These are phyloP conservation scores for Dysidea cf. avara DNA, from an alignment of 37 sponge, comb jelly and placozoan genomes.

Conservation along the genomic window DNA sequence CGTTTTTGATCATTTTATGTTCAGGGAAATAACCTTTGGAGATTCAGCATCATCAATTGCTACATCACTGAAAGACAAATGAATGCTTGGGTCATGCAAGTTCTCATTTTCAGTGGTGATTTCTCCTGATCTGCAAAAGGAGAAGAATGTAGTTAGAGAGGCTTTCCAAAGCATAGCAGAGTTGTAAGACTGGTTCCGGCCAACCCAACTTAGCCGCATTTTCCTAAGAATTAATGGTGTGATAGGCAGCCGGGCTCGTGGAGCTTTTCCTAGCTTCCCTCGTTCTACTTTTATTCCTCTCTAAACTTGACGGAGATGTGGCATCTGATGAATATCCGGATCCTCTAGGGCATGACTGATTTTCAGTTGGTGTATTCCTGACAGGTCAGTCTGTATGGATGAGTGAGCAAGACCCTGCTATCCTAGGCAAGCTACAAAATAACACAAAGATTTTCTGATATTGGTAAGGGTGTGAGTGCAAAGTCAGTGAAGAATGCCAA, in stretches of 20 bases:
- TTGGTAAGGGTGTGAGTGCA: conserved; percentile 15
- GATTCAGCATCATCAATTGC: neutral
- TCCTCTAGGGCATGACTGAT: conserved; percentile 1
- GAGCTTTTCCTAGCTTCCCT: no score
- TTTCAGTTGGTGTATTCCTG: conserved; percentile 22
- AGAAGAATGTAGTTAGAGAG: conserved; percentile 31
- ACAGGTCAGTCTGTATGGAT: no score
- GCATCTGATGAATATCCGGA: conserved; percentile 13
- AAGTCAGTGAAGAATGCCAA: conserved; percentile 20
- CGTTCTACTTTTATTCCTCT: conserved; percentile 9
- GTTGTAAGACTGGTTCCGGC: neutral
- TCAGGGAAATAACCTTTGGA: neutral
- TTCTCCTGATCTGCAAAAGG: conserved; percentile 43
- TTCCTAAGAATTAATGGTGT: conserved; percentile 9
- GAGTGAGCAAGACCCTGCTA: no score
- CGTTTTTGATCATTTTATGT: conserved; percentile 3
- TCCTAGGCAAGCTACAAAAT: conserved; percentile 19
- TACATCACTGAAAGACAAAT: neutral
- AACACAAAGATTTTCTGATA: conserved; percentile 22
- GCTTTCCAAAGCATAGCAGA: conserved; percentile 42
- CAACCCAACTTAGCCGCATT: neutral
- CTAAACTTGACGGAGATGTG: no score
- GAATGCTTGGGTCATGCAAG: neutral
- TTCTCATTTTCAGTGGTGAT: neutral
- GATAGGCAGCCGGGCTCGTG: conserved; percentile 14